Percentiles rank a stretch among this genome's conserved stretches.
phyloP scores from a whole-genome alignment of 2,113 vertebrate genomes.

The Piaya cayana region DNA sequence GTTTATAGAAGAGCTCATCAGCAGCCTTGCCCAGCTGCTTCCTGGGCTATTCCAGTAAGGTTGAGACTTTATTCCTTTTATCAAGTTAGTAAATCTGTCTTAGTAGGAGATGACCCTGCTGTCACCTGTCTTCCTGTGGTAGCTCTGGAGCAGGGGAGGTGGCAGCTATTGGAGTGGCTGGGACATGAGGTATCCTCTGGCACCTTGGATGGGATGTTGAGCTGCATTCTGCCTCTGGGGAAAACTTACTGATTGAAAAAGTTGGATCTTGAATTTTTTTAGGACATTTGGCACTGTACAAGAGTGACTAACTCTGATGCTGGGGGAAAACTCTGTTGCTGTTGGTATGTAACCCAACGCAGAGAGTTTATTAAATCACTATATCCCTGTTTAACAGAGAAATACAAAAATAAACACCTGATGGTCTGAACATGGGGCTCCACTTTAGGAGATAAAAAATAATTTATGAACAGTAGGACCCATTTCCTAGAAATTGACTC shows the following conservation, averaged over 20 bases:
- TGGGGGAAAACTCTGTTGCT: neutral
- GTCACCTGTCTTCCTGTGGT: neutral
- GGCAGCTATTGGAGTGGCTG: neutral
- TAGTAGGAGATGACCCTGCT: neutral
- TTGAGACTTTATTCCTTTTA: neutral
- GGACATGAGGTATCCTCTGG: neutral
- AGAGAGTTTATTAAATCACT: neutral
- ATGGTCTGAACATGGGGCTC: neutral
- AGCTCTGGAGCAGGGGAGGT: neutral
- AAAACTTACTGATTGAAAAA: neutral
- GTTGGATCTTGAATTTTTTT: neutral
- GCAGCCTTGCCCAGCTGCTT: too few relatives aligned
- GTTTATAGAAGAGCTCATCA: too few relatives aligned
- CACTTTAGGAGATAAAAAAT: neutral
- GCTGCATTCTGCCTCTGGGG: neutral
- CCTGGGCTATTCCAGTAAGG: neutral
- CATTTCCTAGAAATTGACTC: neutral
- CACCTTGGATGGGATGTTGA: fast-evolving
- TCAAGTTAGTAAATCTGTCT: neutral
- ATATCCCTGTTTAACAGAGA: neutral
- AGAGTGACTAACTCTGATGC: neutral
- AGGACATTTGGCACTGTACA: neutral
- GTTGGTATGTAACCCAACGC: neutral
- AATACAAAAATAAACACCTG: neutral
- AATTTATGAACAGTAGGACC: neutral